Evolutionary conservation across 2,888 invertebrate species (phyloP), one percentile per base, ranked within the genome.

Genomic region (Sarcophaga caerulescens): DNA sequence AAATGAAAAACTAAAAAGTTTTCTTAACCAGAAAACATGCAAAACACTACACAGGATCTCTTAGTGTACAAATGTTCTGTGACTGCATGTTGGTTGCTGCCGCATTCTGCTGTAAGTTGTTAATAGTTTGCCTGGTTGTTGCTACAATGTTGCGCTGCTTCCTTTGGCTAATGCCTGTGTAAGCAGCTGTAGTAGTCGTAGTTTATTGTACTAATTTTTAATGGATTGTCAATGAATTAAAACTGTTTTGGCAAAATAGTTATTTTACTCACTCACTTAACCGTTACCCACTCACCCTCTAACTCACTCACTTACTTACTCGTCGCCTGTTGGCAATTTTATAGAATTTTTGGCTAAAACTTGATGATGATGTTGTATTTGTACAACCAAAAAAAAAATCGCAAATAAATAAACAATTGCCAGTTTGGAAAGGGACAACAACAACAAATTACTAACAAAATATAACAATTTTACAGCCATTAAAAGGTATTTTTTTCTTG

Each of bases 171-270:
- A 77, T 77, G 70, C 65, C 57, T 11, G 25, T 60, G 14, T 62
- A 60, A 60, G 62, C 74, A 10, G 62, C 59, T 35, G 10, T 2
- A 10, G 19, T 47, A 35, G 19, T 63, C 66, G 47, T 45, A 21
- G 12, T 70, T 23, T n/a, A 57, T 52, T 68, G 52, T 78, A 68
- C 77, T 52, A 57, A 83, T 73, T 78, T 83, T 78, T 83, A 73
- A 78, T 78, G 73, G 83, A 68, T 83, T 83, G 77, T 83, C 73
- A 83, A 74, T 83, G 77, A 66, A 68, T 78, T 73, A 77, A 83
- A 73, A 73, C 62, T 68, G 68, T 78, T 35, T 35, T 83, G 47
- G 77, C 65, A 83, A 35, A 82, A 82, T 66, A 71, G 23, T 77
- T 70, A 35, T 17, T 82, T 47, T 71, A 65, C 63, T 19, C 4